Percentiles rank a stretch among this genome's conserved stretches.
These are phyloP conservation scores for Aphodius sticticus DNA, from an alignment of 2,888 invertebrate genomes.

Conservation along the genomic window DNA sequence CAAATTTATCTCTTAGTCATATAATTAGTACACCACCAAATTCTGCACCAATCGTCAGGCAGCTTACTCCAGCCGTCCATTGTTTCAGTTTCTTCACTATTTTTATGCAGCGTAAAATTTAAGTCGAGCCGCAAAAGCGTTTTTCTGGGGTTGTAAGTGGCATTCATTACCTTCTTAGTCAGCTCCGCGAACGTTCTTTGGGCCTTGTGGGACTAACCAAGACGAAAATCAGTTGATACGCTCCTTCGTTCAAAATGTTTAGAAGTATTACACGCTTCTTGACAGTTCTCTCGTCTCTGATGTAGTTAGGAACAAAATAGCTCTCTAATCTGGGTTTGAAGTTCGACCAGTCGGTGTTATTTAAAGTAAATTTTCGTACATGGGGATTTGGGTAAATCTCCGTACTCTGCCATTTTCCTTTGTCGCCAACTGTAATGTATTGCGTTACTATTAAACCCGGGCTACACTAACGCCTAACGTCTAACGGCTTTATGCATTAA, in stretches of 20 bases:
- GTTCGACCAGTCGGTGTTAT: slow-evolving; percentile 37
- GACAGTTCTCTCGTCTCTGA: slow-evolving; percentile 17
- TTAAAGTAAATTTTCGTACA: slow-evolving; percentile 28
- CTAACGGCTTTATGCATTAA: too few species aligned
- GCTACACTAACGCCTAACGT: too few species aligned
- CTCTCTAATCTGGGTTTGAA: slow-evolving; percentile 39
- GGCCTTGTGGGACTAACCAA: slow-evolving; percentile 39
- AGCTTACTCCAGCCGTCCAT: slow-evolving; percentile 42
- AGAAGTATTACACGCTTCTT: slow-evolving; percentile 44
- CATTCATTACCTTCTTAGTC: slow-evolving; percentile 38
- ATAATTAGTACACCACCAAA: slow-evolving; percentile 39
- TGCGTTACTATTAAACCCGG: too few species aligned
- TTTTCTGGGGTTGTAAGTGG: slow-evolving; percentile 37
- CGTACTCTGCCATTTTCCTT: slow-evolving; percentile 34
- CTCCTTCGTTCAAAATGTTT: slow-evolving; percentile 42
- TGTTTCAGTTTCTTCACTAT: slow-evolving; percentile 39
- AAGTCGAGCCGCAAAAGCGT: slow-evolving; percentile 39
- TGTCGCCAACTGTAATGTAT: too few species aligned
- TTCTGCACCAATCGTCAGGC: slow-evolving; percentile 40
- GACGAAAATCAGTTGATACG: slow-evolving; percentile 42
- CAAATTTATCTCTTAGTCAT: slow-evolving; percentile 26
- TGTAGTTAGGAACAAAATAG: slow-evolving; percentile 40
- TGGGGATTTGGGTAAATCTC: too few species aligned
- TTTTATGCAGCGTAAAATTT: slow-evolving; percentile 42
- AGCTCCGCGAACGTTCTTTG: slow-evolving; percentile 38